Evolutionary conservation across 2,797 vertebrate genomes (phyloP), one percentile per base, ranked within the genome.

Genomic region (Etheostoma nigrum): DNA sequence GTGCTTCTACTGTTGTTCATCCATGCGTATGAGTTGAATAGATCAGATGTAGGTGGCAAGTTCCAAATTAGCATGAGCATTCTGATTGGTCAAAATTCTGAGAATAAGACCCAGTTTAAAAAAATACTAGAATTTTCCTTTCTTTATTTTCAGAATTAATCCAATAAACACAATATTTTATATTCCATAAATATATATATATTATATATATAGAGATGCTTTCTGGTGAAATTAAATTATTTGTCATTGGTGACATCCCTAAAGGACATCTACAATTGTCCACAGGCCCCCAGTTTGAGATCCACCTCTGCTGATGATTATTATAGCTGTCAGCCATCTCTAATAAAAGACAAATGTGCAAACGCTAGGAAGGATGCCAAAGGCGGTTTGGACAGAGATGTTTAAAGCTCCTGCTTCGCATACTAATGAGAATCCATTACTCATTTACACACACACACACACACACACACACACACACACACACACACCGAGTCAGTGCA

Each of bases 401-500:
- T 93, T 90, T 87, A 89, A 92, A 88, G 82, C 85, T 82, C 70
- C 69, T 82, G 92, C 81, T 76, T 86, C 84, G 91, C 92, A 93
- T 94, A 91, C 87, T 93, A 93, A 93, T 93, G 89, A 93, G 86
- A 90, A 90, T 91, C 87, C 84, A 89, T 93, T 91, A 92, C 88
- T 83, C 69, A 76, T 79, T 86, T 82, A 76, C 61, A 79, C 72
- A 71, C 73, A 74, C 74, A 73, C 69, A 70, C 71, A 66, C 74
- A 64, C 53, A 47, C 65, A 58, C 53, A 66, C 61, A 61, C 65
- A 76, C 45, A 23, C 19, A 68, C 69, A 76, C 83, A 76, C 65
- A 63, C 69, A 86, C 83, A 82, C 83, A 88, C 79, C 88, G 77
- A 92, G 92, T 91, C 91, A 86, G 82, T 61, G 86, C 91, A 87